Conservation (phyloP, 2,797 vertebrate species). For the Micrastur ruficollis region DNA sequence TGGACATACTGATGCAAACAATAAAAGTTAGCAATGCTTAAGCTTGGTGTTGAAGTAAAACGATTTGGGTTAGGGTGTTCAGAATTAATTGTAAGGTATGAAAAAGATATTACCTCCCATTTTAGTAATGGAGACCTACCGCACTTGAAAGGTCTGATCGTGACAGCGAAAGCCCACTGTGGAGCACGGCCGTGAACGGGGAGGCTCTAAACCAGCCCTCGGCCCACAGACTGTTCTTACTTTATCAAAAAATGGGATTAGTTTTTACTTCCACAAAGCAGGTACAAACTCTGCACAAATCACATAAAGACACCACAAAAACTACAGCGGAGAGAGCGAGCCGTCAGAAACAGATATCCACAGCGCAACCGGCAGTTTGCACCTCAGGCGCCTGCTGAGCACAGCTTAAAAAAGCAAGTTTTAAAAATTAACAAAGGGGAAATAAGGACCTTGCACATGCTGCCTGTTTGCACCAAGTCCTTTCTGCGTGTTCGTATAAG, state of each 20-base stretch:
- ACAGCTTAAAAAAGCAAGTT: not conserved
- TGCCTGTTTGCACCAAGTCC: not conserved
- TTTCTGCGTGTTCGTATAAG: accelerated
- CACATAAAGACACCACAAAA: not conserved
- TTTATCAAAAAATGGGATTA: not conserved
- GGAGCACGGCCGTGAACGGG: not conserved
- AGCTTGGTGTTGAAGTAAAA: not conserved
- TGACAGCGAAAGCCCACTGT: not conserved
- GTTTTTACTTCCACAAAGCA: not conserved
- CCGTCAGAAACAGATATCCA: not conserved
- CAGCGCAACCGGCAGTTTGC: not conserved
- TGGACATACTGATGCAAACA: not conserved
- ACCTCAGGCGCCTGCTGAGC: not conserved
- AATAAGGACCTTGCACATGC: not conserved
- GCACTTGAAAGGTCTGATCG: not conserved
- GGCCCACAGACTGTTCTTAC: not conserved
- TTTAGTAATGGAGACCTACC: not conserved
- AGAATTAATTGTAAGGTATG: not conserved
- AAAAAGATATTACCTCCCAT: not conserved
- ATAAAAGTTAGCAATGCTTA: not conserved
- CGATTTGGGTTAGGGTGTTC: not conserved
- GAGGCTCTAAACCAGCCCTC: not conserved
- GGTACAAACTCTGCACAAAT: not conserved
- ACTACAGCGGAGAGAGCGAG: no score
- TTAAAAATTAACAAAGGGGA: not conserved